phyloP scores from a whole-genome alignment of 2,888 invertebrate species.

The Cataglyphis livida region DNA sequence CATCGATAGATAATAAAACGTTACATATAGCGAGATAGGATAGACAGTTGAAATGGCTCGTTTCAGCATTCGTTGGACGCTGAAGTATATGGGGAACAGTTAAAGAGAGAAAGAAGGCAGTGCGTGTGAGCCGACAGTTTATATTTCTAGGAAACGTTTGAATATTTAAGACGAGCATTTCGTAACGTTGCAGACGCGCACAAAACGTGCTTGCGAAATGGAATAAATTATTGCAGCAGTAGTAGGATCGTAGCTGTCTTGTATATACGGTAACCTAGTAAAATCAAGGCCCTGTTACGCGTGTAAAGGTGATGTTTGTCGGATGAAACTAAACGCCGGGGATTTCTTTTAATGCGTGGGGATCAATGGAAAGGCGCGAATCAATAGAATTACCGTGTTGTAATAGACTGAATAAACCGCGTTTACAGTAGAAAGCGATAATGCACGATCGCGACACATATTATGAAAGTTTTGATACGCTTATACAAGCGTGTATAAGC shows the following conservation, averaged over 20 bases:
- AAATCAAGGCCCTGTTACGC: neutral
- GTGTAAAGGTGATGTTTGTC: neutral
- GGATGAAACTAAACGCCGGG: neutral
- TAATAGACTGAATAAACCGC: neutral
- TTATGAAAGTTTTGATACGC: slow-evolving; percentile 34
- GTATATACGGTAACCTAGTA: neutral
- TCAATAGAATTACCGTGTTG: neutral
- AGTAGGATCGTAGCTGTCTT: neutral
- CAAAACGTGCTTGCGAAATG: neutral
- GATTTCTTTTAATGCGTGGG: slow-evolving; percentile 5
- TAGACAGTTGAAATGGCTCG: slow-evolving; percentile 27
- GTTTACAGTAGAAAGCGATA: neutral
- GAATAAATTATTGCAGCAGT: neutral
- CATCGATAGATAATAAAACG: slow-evolving; percentile 42
- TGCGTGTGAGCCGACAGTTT: slow-evolving; percentile 15
- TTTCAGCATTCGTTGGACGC: slow-evolving; percentile 35
- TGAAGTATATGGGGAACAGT: neutral
- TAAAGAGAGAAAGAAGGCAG: neutral
- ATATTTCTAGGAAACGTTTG: neutral
- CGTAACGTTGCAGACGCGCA: slow-evolving; percentile 10
- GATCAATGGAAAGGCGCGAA: neutral
- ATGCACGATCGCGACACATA: slow-evolving; percentile 9
- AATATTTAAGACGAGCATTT: slow-evolving; percentile 16
- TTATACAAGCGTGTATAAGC: neutral
- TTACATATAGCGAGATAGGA: slow-evolving; percentile 3